Evolutionary conservation across 2,888 invertebrate species (phyloP).

Genomic region (Ypsolopha scabrella): DNA sequence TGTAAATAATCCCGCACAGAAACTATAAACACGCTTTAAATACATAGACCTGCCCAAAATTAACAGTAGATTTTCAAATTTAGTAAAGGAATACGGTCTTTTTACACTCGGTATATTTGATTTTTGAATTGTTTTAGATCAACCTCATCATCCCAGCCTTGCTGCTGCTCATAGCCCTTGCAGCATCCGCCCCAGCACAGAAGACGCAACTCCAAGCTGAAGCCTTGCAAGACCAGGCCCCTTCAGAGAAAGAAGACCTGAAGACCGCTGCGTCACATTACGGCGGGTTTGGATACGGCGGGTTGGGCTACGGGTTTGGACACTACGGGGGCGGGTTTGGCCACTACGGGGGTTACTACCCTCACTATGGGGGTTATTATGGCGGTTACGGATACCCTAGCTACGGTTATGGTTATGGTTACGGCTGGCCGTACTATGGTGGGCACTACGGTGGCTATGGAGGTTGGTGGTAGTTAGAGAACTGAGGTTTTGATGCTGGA

Average conservation of each 20-base stretch:
- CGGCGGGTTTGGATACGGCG: slow-evolving; percentile 25
- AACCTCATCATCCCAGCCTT: slow-evolving; percentile 27
- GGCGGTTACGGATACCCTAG: slow-evolving; percentile 8
- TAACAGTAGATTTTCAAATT: no score
- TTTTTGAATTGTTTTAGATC: slow-evolving; percentile 26
- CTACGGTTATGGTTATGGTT: slow-evolving; percentile 15
- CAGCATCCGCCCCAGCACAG: slow-evolving; percentile 38
- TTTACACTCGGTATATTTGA: not conserved
- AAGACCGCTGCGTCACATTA: slow-evolving; percentile 54
- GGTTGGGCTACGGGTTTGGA: slow-evolving; percentile 10
- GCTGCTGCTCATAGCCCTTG: slow-evolving; percentile 29
- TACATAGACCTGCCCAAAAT: no score
- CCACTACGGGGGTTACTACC: slow-evolving; percentile 19
- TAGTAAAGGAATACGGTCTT: not conserved
- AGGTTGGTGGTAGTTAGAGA: slow-evolving; percentile 10
- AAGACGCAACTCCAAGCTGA: slow-evolving; percentile 13
- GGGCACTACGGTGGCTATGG: slow-evolving; percentile 9
- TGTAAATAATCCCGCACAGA: no score
- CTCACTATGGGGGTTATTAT: slow-evolving; percentile 6
- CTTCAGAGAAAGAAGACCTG: slow-evolving; percentile 43
- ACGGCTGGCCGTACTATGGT: slow-evolving; percentile 13
- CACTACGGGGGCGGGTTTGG: slow-evolving; percentile 21
- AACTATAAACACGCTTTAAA: no score
- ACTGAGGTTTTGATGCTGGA: no score
- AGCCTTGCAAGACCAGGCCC: not conserved